Conservation (phyloP, 2,888 invertebrate species). For the Drosophila histrio region DNA sequence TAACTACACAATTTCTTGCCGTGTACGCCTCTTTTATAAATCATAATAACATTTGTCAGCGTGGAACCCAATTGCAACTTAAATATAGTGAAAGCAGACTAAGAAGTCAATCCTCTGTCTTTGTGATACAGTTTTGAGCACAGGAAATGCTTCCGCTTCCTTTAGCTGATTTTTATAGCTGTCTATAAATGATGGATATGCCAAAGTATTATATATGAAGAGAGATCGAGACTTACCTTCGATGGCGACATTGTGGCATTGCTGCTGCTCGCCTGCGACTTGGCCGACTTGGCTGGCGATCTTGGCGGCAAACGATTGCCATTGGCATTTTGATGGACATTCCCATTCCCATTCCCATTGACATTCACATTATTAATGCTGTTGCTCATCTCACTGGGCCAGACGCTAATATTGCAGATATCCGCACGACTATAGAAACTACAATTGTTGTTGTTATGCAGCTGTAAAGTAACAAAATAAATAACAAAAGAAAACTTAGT, state of each 20-base stretch:
- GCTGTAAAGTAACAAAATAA: constrained; percentile 38
- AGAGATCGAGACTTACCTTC: constrained; percentile 53
- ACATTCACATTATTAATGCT: no score
- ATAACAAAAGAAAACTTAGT: constrained; percentile 7
- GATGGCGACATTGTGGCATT: constrained; percentile 76
- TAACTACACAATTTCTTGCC: not conserved
- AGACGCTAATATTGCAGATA: constrained; percentile 76
- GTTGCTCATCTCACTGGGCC: constrained; percentile 56
- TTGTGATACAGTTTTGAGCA: not conserved
- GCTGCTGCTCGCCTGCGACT: constrained; percentile 76
- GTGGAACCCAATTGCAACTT: constrained; percentile 12
- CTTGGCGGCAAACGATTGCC: constrained; percentile 77
- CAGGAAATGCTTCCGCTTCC: constrained; percentile 57
- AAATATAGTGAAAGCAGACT: constrained; percentile 34
- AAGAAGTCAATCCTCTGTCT: constrained; percentile 19
- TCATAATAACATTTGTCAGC: constrained; percentile 39
- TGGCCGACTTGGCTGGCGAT: constrained; percentile 76
- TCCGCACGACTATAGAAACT: constrained; percentile 79
- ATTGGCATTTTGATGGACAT: constrained; percentile 54
- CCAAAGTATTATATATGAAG: not conserved
- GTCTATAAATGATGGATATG: not conserved
- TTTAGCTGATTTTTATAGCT: constrained; percentile 18
- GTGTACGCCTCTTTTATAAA: constrained; percentile 6
- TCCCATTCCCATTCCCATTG: constrained; percentile 19
- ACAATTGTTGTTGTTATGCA: constrained; percentile 33